A percentile compares a stretch with the other conserved stretches of the same genome.
Conservation (phyloP, 2,888 invertebrate species). For the Marronus borbonicus region DNA sequence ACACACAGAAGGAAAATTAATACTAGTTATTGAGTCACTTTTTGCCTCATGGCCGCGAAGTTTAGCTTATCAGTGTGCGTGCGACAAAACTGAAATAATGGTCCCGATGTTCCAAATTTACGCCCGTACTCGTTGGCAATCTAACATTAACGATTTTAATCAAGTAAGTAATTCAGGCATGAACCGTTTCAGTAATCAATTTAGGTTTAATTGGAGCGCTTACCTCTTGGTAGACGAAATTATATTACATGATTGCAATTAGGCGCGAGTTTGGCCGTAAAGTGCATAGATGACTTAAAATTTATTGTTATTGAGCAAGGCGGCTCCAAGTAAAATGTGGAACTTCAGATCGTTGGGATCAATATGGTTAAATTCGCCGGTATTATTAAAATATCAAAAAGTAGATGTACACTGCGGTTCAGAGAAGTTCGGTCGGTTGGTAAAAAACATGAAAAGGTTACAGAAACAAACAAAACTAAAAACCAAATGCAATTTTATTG, state of each 20-base stretch:
- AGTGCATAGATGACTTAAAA: not conserved
- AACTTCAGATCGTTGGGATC: not conserved
- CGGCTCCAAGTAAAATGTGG: too few relatives aligned
- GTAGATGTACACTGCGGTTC: not conserved
- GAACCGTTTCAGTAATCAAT: constrained; percentile 35
- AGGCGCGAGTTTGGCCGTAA: not conserved
- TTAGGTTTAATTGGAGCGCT: constrained; percentile 25
- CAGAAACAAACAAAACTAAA: too few relatives aligned
- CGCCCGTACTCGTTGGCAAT: not conserved
- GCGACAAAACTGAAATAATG: constrained; percentile 17
- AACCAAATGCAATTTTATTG: too few relatives aligned
- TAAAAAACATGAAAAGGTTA: too few relatives aligned
- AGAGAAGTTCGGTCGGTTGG: too few relatives aligned
- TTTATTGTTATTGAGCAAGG: too few relatives aligned
- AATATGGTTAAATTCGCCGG: not conserved
- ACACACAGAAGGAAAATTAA: not conserved
- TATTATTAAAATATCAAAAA: too few relatives aligned
- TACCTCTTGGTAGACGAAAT: constrained; percentile 12
- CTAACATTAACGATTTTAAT: constrained; percentile 38
- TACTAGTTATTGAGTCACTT: not conserved
- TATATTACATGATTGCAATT: constrained; percentile 22
- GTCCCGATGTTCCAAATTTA: not conserved
- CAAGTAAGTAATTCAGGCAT: constrained; percentile 40
- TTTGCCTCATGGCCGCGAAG: not conserved
- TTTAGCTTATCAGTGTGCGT: not conserved